Conservation (phyloP, 2,113 vertebrate species). For the Nyctereutes procyonoides region DNA sequence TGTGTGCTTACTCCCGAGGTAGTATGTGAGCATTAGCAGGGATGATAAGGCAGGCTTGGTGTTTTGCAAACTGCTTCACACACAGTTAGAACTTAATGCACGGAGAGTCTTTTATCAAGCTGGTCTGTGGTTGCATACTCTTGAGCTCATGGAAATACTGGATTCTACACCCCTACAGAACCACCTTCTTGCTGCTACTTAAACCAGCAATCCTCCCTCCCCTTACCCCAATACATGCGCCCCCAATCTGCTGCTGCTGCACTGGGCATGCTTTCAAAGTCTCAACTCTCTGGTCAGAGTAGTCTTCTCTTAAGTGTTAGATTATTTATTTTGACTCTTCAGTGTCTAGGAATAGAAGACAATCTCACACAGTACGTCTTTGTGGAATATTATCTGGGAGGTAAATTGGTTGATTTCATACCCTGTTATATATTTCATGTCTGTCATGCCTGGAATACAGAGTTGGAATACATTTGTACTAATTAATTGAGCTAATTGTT, state of each 20-base stretch:
- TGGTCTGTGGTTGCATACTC: not conserved
- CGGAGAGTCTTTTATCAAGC: not conserved
- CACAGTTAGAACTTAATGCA: not conserved
- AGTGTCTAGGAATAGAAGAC: not conserved
- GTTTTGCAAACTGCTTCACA: too few relatives aligned
- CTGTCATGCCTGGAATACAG: not conserved
- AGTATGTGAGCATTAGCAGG: not conserved
- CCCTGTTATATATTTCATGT: not conserved
- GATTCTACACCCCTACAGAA: rapidly evolving
- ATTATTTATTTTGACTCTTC: not conserved
- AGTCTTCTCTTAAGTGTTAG: not conserved
- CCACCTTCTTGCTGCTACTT: not conserved
- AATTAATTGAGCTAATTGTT: constrained; percentile 71
- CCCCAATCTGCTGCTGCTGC: not conserved
- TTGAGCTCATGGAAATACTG: not conserved
- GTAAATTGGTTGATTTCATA: constrained; percentile 14
- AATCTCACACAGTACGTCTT: not conserved
- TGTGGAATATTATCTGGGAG: not conserved
- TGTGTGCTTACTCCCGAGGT: not conserved
- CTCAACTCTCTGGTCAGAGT: not conserved
- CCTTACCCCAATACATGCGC: not conserved
- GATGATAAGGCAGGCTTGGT: not conserved
- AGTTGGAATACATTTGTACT: constrained; percentile 43
- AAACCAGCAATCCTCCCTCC: not conserved
- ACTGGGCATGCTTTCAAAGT: not conserved